These are phyloP conservation scores for Candidula unifasciata DNA, from an alignment of 2,888 invertebrate species.

Conservation along the genomic window DNA sequence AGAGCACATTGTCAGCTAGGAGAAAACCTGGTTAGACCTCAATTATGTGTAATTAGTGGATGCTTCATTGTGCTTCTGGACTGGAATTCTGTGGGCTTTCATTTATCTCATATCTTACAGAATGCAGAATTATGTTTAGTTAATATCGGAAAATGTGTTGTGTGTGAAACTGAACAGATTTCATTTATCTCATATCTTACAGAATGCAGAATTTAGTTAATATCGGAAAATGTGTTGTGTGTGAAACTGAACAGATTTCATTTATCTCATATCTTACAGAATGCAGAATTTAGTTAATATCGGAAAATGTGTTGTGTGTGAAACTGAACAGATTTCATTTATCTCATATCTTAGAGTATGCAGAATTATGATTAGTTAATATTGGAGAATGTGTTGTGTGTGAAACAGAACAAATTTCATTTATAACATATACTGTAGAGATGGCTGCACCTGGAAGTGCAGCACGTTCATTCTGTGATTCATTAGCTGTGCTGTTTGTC, in stretches of 20 bases:
- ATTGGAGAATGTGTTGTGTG: not conserved
- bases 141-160: not conserved
- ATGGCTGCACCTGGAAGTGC: slow-evolving; percentile 16
- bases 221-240: not conserved
- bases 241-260: not conserved
- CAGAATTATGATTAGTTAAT: not conserved
- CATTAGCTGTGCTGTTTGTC: no score
- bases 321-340: not conserved
- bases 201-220: not conserved
- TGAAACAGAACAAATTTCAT: not conserved
- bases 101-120: not conserved
- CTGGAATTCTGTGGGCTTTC: not conserved
- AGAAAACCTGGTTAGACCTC: no score
- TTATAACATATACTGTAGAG: slow-evolving; percentile 23
- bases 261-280: slow-evolving; percentile 17
- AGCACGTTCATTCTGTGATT: no score
- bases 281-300: not conserved
- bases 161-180: not conserved
- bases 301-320: not conserved
- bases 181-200: slow-evolving; percentile 15
- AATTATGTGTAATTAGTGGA: no score
- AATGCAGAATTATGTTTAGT: not conserved
- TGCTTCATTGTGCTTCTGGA: no score
- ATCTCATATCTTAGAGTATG: not conserved
- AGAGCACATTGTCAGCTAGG: no score